Base-by-base conservation (phyloP, 37 sponge, comb jelly and placozoan genomes). In the Corticium candelabrum region DNA sequence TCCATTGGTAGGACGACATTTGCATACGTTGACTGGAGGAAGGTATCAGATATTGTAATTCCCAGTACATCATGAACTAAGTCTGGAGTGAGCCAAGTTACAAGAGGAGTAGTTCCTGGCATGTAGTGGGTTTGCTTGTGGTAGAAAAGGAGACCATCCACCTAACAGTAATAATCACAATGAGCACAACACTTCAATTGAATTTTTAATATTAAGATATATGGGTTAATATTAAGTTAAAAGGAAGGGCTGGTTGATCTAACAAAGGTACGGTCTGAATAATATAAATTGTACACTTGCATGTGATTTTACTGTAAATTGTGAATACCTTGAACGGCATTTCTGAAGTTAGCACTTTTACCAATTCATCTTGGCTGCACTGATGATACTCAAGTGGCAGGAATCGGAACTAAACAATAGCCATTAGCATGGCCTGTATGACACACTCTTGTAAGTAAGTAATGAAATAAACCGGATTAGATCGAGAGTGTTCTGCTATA, bases 101-200 rank as follows among this genome's bases (percentile, higher is more conserved):
- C 89, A 21, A 97, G 79, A 0, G 98, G 94, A 27, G 87, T 76
- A 4, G 76, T 0, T 15, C 74, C 77, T 3, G 87, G 82, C 1
- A 67, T 1, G 68, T 97, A 97, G 84, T 87, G 92, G 32, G 83
- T 85, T 39, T 85, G 41, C 80, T 87, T 90, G 79, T 97, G 98
- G 68, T 90, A 80, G 82, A 97, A 97, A 30, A 97, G 76, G n/a
- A 97, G 43, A 0, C 98, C 98, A 77, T 97, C 98, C 79, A 94
- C 87, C 62, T 50, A n/a, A n/a, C n/a, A n/a, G n/a, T n/a, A n/a
- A n/a, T n/a, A n/a, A n/a, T n/a, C n/a, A n/a, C n/a, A n/a, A n/a
- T n/a, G n/a, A n/a, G n/a, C n/a, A n/a, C n/a, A n/a, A n/a, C n/a
- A n/a, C n/a, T n/a, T n/a, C n/a, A n/a, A n/a, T n/a, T n/a, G n/a